Percentiles rank a stretch among this genome's conserved stretches.
Evolutionary conservation across 2,888 invertebrate genomes (phyloP).

Genomic region (Brenthis daphne): DNA sequence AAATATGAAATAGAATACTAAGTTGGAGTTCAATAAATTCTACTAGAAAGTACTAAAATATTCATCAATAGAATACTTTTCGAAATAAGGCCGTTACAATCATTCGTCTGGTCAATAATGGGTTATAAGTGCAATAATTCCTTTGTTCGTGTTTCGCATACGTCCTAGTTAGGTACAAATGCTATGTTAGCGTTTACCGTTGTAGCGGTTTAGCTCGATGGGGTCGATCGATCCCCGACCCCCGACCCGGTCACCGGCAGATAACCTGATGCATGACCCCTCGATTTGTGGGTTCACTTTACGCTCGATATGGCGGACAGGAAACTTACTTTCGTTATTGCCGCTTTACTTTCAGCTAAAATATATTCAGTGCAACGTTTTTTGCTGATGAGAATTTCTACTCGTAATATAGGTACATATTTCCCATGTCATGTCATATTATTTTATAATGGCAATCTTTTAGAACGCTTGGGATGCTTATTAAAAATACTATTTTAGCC

Average conservation of each 20-base stretch:
- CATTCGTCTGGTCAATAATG: slow-evolving; percentile 25
- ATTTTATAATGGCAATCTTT: too few relatives aligned
- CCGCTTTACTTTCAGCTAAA: not conserved
- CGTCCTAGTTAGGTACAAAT: slow-evolving; percentile 21
- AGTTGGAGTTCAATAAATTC: too few relatives aligned
- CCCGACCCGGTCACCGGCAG: slow-evolving; percentile 49
- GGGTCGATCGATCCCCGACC: slow-evolving; percentile 45
- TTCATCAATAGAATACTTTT: not conserved
- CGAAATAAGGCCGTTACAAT: not conserved
- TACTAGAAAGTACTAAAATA: not conserved
- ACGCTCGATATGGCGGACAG: slow-evolving; percentile 38
- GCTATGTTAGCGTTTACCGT: slow-evolving; percentile 23
- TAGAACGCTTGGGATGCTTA: too few relatives aligned
- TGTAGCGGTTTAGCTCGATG: slow-evolving; percentile 25
- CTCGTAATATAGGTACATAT: not conserved
- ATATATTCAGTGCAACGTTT: not conserved
- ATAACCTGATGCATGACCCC: slow-evolving; percentile 45
- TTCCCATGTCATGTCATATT: too few relatives aligned
- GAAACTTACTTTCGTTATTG: slow-evolving; percentile 32
- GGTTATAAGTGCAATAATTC: slow-evolving; percentile 10
- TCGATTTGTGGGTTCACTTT: slow-evolving; percentile 38
- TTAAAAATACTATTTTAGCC: too few relatives aligned
- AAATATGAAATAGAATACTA: too few relatives aligned
- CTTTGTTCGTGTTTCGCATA: slow-evolving; percentile 18
- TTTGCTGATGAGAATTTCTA: not conserved